Evolutionary conservation across 2,797 vertebrate species (phyloP), one percentile per base, ranked within the genome.

Genomic region (Anolis apletophallus): DNA sequence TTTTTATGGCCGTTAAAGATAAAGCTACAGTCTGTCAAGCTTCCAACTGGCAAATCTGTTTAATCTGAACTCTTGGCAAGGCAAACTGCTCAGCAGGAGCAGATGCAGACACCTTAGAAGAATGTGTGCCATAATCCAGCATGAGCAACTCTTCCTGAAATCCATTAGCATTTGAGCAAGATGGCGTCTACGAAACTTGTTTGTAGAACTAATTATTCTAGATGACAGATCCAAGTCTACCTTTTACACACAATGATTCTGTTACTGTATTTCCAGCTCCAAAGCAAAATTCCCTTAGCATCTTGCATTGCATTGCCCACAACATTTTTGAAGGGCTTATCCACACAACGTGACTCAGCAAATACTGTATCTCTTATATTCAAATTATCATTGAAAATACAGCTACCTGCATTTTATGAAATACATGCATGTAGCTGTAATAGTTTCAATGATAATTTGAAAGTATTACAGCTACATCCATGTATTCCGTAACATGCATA

Each of bases 11-110:
- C 88, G 85, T 81, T 87, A 83, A 36, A 79, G 85, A 74, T 50
- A 91, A 89, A 81, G 86, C 73, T n/a, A 46, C 78, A 86, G 81
- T 34, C 84, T 3, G 68, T 78, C 83, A 92, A 90, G 85, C 89
- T 95, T 78, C 85, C 89, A 71, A 92, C 84, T 87, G 89, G 89
- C 78, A 68, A 40, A 17, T 10, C 76, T 5, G 73, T 83, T 34
- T 88, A 73, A 91, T 92, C 85, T 89, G 21, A 84, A 23, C 40
- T 87, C 77, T 29, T 68, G 71, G 34, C 83, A 80, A 89, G 78
- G 40, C 69, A 12, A 79, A 81, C 46, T 59, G 72, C 75, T 85
- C 75, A 69, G 79, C 71, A 85, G 77, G 91, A 91, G 36, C 73
- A 85, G 7, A 76, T 73, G 82, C 83, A 79, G 5, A 36, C 0